Percentiles rank a stretch among this genome's conserved stretches.
Evolutionary conservation across 2,888 invertebrate genomes (phyloP).

Genomic region (Hydraecia micacea): DNA sequence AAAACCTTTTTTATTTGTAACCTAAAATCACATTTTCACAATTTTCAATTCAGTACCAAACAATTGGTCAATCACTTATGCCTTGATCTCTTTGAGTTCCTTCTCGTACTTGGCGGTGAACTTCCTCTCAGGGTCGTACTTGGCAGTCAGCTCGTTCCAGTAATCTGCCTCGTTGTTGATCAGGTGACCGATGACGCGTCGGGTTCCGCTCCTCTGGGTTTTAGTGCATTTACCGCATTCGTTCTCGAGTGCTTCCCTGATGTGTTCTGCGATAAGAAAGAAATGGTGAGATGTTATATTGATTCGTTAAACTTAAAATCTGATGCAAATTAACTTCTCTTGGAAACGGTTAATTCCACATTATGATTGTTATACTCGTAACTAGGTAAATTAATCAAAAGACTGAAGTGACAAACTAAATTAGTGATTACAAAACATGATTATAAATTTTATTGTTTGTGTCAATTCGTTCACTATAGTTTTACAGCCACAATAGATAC

Average conservation of each 20-base stretch:
- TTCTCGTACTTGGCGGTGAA: conserved; percentile 79
- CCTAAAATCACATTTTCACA: conserved; percentile 26
- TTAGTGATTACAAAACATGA: background rate
- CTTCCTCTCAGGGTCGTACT: conserved; percentile 81
- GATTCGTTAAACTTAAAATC: background rate
- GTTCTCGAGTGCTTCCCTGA: conserved; percentile 76
- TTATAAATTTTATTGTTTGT: background rate
- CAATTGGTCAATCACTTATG: conserved; percentile 36
- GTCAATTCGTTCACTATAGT: background rate
- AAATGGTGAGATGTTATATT: background rate
- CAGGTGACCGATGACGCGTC: conserved; percentile 73
- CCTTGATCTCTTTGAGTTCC: conserved; percentile 71
- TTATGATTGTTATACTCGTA: no score
- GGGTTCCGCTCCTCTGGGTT: conserved; percentile 70
- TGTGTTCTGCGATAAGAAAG: conserved; percentile 71
- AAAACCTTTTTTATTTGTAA: conserved; percentile 22
- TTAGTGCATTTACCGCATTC: conserved; percentile 75
- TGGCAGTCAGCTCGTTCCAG: conserved; percentile 79
- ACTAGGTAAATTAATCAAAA: no score
- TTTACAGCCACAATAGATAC: background rate
- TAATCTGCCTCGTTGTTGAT: conserved; percentile 77
- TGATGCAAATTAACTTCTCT: background rate
- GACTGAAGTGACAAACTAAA: background rate
- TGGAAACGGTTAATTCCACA: no score
- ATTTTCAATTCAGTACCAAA: conserved; percentile 11